Base-by-base conservation (phyloP, 2,888 invertebrate genomes). In the Netelia inedita region DNA sequence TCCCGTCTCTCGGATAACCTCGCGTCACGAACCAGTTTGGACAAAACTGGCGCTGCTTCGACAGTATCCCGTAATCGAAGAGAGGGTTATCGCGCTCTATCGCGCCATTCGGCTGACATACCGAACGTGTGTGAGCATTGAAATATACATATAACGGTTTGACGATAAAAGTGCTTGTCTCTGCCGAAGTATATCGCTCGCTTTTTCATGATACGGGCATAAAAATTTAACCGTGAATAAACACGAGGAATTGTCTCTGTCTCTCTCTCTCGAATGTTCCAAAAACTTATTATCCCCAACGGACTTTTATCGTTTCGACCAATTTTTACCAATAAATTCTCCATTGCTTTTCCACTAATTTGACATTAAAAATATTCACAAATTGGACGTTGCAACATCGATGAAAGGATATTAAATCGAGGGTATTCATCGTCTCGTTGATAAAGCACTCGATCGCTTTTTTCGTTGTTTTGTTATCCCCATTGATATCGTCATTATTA, bases 81-180 rank as follows among this genome's bases (percentile, higher is more conserved):
- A 46, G 43, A 46, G 35, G 73, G 59, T 84, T 53, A 84, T 80
- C 76, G 73, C 66, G 46, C n/a, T 66, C 35, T 68, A 65, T 78
- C 73, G 23, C 19, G 68, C 61, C 59, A 74, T 43, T 43, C 69
- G 14, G 14, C 35, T 23, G 55, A 69, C 65, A 71, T 81, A 59
- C 55, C 69, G 55, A 50, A 53, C 8, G 53, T 14, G 10, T 55
- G 21, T 9, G n/a, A 19, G 63, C 46, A 23, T 43, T 55, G 23
- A 65, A 57, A 35, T 9, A 59, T 69, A 46, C 46, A 69, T 61
- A 69, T 71, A 66, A 23, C n/a, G 16, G 14, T 5, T 28, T 14
- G 16, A 11, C 41, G 35, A 71, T 43, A 23, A 14, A 55, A 71
- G 11, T 61, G 35, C 71, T n/a, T 21, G 14, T 53, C 2, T 63